Conservation (phyloP, 2,888 invertebrate genomes). For the Nomada ruficornis region DNA sequence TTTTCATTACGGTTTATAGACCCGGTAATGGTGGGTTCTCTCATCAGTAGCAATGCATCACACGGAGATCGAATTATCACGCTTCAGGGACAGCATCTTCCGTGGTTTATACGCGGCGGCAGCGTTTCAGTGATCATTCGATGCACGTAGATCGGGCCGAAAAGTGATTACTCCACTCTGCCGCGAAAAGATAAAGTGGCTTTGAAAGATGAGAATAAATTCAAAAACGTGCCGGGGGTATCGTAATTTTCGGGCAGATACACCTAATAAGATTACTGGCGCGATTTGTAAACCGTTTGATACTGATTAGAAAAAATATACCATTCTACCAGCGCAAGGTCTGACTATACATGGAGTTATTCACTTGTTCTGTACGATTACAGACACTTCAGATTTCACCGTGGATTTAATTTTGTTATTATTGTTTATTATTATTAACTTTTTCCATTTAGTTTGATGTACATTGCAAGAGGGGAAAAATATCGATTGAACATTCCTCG, state of each 20-base stretch:
- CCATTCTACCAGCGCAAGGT: conserved; percentile 26
- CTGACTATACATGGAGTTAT: conserved; percentile 40
- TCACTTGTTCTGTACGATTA: conserved; percentile 35
- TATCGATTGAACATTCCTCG: too few relatives aligned
- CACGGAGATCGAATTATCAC: conserved; percentile 63
- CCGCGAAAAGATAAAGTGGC: conserved; percentile 66
- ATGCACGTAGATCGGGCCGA: conserved; percentile 79
- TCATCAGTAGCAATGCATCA: conserved; percentile 64
- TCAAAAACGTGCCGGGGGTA: conserved; percentile 76
- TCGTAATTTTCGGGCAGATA: conserved; percentile 73
- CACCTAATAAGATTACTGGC: conserved; percentile 46
- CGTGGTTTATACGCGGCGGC: conserved; percentile 30
- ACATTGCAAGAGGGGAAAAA: too few relatives aligned
- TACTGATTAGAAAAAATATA: conserved; percentile 38
- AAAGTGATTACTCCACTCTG: conserved; percentile 77
- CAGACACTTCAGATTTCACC: conserved; percentile 20
- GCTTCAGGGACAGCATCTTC: conserved; percentile 47
- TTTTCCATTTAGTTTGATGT: too few relatives aligned
- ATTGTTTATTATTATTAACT: not conserved
- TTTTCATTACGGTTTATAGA: conserved; percentile 44
- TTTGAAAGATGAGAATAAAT: conserved; percentile 76
- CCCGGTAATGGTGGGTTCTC: conserved; percentile 12
- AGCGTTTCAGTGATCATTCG: conserved; percentile 70
- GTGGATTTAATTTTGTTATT: not conserved
- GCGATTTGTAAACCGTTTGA: conserved; percentile 26